Evolutionary conservation across 92 coral and sea anemone genomes (phyloP), one percentile per base, ranked within the genome.

Genomic region (Anthopleura xanthogrammica): DNA sequence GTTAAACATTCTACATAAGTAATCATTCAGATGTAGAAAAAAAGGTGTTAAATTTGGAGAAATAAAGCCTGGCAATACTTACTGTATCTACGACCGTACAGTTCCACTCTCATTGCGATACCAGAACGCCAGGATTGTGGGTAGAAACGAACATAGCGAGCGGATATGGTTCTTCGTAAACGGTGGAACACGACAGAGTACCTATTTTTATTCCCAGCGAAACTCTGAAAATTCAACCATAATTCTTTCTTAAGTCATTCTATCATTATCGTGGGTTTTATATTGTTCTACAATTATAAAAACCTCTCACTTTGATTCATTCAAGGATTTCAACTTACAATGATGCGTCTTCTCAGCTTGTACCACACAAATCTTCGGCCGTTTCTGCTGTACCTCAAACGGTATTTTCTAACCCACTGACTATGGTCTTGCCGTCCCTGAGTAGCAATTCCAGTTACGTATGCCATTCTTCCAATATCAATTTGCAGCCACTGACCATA

Each of bases 351-450:
- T 19, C 92, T 75, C 66, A 83, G 85, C 79, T 79, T 79, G 90
- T 90, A 90, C 70, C 71, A 72, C 10, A 77, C 48, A 81, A 89
- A 92, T 20, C 82, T 79, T 16, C 90, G 85, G 11, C 95, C 91
- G 77, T 87, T 76, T 64, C 46, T 83, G 70, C 95, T 90, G 79
- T 82, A 92, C 73, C 87, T 77, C 46, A 92, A 79, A 40, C 76
- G 82, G 79, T 92, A 92, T 16, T 82, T 83, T 60, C 85, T 92
- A 22, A 92, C 95, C 95, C 95, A 92, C 83, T 92, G 95, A 79
- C 82, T 86, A 24, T 77, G 23, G 79, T 92, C 91, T 78, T 90
- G 95, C 39, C 95, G 86, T 50, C 95, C 95, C 52, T 92, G 93
- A 5, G 88, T 87, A 16, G 93, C 89, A 12, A 92, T 74, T 46